These are phyloP conservation scores for Procavia capensis DNA, from an alignment of 2,113 vertebrate species.

Conservation along the genomic window DNA sequence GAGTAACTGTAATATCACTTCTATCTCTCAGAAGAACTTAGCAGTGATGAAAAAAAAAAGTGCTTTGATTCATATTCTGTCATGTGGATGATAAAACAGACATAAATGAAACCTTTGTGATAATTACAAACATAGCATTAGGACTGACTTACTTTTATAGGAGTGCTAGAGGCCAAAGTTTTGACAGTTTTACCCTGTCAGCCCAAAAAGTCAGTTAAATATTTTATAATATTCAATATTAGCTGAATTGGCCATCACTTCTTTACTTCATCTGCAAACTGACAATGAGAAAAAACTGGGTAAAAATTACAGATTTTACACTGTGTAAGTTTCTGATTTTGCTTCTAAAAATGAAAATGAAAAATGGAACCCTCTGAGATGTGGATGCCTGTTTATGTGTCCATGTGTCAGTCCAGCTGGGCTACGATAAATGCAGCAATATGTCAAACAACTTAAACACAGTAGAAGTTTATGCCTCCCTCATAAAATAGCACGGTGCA, in stretches of 20 bases:
- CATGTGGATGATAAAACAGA: slow-evolving; percentile 66
- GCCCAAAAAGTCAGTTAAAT: not conserved
- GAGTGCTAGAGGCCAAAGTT: slow-evolving; percentile 12
- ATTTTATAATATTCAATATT: slow-evolving; percentile 36
- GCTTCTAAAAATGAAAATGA: not conserved
- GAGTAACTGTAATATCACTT: slow-evolving; percentile 58
- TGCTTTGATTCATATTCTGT: slow-evolving; percentile 71
- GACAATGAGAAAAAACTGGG: not conserved
- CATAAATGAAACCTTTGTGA: slow-evolving; percentile 49
- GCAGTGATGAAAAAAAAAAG: slow-evolving; percentile 67
- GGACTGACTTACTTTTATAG: not conserved
- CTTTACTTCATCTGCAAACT: not conserved
- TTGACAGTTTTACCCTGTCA: slow-evolving; percentile 35
- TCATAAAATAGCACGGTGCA: not conserved
- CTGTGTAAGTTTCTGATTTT: not conserved
- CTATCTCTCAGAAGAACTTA: slow-evolving; percentile 51
- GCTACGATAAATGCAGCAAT: not conserved
- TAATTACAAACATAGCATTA: slow-evolving; percentile 56
- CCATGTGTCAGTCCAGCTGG: not conserved
- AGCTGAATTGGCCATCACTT: slow-evolving; percentile 26
- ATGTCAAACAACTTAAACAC: not conserved
- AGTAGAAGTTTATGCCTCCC: not conserved
- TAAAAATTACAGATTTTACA: not conserved
- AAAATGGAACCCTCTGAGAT: not conserved
- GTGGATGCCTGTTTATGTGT: not conserved